Base-by-base conservation (phyloP, 1,140 invertebrate species). In the Galendromus occidentalis region DNA sequence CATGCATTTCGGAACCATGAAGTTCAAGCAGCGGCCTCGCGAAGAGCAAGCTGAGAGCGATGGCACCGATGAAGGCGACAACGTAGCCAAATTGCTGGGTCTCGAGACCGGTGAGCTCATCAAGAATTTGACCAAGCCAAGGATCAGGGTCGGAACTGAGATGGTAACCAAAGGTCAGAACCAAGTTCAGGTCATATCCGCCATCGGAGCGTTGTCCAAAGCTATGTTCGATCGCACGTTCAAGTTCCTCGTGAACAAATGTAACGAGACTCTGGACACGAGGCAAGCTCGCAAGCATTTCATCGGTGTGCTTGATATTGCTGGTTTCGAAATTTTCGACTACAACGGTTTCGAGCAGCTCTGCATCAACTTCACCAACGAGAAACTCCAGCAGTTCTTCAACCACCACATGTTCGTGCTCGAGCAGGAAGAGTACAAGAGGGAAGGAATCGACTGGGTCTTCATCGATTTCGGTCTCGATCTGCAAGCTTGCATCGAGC, bases 341-440 rank as follows among this genome's bases (percentile, higher is more conserved):
- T 59, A 59, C 72, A 82, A 82, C 74, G 81, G 81, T 33, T 82
- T 86, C 70, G 85, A 87, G 74, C 85, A 86, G 72, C 74, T 87
- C 22, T 86, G 83, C 72, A 85, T 87, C 72, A 85, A 85, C 76
- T 85, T 84, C 74, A 82, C 83, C 41, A 85, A 85, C 70, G 83
- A 85, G 71, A 77, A 81, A 69, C 73, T 85, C 18, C 83, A 85
- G 69, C 80, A 82, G 72, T 83, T 82, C 73, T 85, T 83, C 74
- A 82, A 82, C 70, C 79, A 79, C 69, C 79, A 81, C 72, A 83
- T 81, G 77, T 78, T 83, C 71, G 80, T 82, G 41, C 75, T 78
- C 70, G 79, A 80, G 71, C 78, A 80, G 72, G 78, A 76, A 72
- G 79, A 80, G 66, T 80, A 81, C 72, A 77, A 78, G 69, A 76